phyloP scores from a whole-genome alignment of 2,113 vertebrate genomes.

The Aviceda subcristata region DNA sequence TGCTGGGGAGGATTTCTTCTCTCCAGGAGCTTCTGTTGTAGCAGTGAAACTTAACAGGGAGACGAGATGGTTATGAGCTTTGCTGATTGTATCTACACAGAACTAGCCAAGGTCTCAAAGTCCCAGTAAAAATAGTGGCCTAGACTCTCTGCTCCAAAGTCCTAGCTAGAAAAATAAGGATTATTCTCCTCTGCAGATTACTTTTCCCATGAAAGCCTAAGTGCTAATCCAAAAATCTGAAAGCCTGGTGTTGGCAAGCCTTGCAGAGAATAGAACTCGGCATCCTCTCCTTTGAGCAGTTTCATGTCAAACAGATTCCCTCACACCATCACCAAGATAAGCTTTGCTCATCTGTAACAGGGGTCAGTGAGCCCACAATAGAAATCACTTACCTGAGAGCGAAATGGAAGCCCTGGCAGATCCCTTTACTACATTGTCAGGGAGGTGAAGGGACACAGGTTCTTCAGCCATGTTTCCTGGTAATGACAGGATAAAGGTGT shows the following conservation, averaged over 20 bases:
- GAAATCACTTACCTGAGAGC: slow-evolving; percentile 29
- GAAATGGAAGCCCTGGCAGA: slow-evolving; percentile 56
- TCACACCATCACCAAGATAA: not conserved
- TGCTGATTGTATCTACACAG: not conserved
- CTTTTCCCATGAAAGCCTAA: not conserved
- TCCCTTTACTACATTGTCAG: slow-evolving; percentile 18
- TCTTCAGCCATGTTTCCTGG: slow-evolving; percentile 53
- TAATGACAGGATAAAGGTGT: not conserved
- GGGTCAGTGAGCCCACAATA: not conserved
- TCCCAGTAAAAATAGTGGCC: not conserved
- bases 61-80: not conserved
- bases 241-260: not conserved
- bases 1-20: not conserved
- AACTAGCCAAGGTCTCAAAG: not conserved
- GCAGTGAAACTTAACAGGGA: not conserved
- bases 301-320: not conserved
- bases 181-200: not conserved
- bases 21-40: not conserved
- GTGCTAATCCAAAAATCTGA: not conserved
- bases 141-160: not conserved
- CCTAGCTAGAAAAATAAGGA: not conserved
- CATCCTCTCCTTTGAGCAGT: not conserved
- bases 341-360: not conserved
- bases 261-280: not conserved
- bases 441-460: slow-evolving; percentile 42